Evolutionary conservation across 2,888 invertebrate genomes (phyloP), one percentile per base, ranked within the genome.

Genomic region (Bruchidius siliquastri): DNA sequence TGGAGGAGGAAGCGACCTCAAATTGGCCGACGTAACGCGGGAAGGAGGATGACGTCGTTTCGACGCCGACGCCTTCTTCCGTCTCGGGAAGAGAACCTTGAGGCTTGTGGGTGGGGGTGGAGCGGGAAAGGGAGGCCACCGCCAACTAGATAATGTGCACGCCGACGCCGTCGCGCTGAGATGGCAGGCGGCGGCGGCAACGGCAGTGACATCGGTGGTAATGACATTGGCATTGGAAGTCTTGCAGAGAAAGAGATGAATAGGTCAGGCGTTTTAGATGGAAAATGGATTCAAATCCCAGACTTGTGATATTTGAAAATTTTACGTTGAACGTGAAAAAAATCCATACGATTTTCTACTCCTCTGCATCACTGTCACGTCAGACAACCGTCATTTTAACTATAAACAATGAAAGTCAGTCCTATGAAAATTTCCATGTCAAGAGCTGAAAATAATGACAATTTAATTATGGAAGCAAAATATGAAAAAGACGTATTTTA

Each of bases 131-230:
- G 10, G 18, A 49, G 49, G 49, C 13, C 49, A 13, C 18, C 49
- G 49, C 49, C 49, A 49, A 49, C 49, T 49, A 13, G 49, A 49
- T 49, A 49, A 49, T 49, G 6, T 13, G 49, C 49, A 49, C 49
- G 49, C 49, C 49, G 49, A 75, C 72, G 72, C 72, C 76, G 74
- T 74, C 76, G 69, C 30, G 75, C n/a, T n/a, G n/a, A n/a, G n/a
- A n/a, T 73, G 70, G 74, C 72, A 72, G 70, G 66, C 70, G 72
- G 67, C 70, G 73, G 71, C 71, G 70, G 74, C 72, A 71, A 74
- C 74, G 26, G 69, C 49, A 49, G 13, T 49, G 49, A 8, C 49
- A 49, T 13, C 18, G 49, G 49, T 13, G 49, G 49, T 49, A 49
- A 49, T 49, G 49, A 13, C 49, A 49, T 49, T 49, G 49, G 49